A percentile compares a stretch with the other conserved stretches of the same genome.
phyloP scores from a whole-genome alignment of 2,888 invertebrate genomes.

The Coenonympha glycerion region DNA sequence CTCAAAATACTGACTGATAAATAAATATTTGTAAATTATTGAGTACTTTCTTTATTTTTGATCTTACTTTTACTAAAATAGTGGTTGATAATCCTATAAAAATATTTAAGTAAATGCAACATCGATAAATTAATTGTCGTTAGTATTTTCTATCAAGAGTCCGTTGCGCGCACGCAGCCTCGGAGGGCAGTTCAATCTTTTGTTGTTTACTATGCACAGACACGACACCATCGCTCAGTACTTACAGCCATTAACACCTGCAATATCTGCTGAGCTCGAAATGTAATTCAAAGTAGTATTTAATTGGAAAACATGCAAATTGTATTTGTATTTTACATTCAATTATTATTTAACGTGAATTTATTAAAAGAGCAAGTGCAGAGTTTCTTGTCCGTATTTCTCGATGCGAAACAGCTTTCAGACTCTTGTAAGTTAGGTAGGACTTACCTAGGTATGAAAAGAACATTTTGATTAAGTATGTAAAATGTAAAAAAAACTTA shows the following conservation, averaged over 20 bases:
- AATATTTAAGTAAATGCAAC: conserved; percentile 11
- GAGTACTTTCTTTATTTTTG: background rate
- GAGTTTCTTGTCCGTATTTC: no score
- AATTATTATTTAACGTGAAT: no score
- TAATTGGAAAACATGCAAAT: background rate
- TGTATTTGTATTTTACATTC: no score
- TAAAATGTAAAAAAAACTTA: no score
- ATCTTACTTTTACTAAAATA: background rate
- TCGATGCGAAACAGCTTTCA: no score
- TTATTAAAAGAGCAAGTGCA: no score
- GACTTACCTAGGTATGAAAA: no score
- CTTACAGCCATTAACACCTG: conserved; percentile 9
- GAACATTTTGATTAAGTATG: no score
- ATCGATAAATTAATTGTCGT: background rate
- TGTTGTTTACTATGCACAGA: conserved; percentile 49
- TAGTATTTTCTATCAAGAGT: conserved; percentile 22
- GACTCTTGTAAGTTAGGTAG: no score
- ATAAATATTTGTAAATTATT: no score
- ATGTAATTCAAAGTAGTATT: background rate
- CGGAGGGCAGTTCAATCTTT: conserved; percentile 27
- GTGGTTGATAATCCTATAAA: background rate
- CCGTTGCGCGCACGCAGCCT: conserved; percentile 43
- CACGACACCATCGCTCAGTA: conserved; percentile 40
- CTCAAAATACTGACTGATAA: no score
- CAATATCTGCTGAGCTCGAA: background rate